Conservation (phyloP, 1,140 invertebrate species). For the Drosophila pseudoobscura region DNA sequence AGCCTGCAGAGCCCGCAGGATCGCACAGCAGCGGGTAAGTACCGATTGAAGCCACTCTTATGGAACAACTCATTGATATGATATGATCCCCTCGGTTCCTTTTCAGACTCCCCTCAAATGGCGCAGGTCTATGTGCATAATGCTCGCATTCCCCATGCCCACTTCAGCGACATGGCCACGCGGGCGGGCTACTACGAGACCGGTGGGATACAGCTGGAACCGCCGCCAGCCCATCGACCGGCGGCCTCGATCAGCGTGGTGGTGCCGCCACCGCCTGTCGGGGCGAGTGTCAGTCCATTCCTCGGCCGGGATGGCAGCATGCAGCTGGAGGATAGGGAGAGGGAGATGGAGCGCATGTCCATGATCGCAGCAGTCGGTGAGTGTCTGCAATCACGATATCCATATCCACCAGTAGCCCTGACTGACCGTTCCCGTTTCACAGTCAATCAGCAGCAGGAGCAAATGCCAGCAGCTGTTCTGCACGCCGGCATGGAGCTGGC, state of each 20-base stretch:
- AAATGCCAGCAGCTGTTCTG: slow-evolving; percentile 34
- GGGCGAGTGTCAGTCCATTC: slow-evolving; percentile 85
- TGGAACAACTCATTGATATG: background rate
- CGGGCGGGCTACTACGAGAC: slow-evolving; percentile 68
- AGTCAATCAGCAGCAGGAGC: slow-evolving; percentile 66
- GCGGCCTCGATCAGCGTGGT: slow-evolving; percentile 84
- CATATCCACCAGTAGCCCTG: background rate
- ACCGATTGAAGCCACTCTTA: background rate
- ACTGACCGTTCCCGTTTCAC: slow-evolving; percentile 4
- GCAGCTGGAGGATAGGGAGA: slow-evolving; percentile 67
- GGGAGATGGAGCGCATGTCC: slow-evolving; percentile 67
- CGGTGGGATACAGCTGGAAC: slow-evolving; percentile 83
- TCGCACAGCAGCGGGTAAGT: slow-evolving; percentile 88
- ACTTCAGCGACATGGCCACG: slow-evolving; percentile 73
- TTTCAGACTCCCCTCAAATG: slow-evolving; percentile 87
- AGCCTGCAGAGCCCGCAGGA: slow-evolving; percentile 89
- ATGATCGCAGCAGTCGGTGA: slow-evolving; percentile 64
- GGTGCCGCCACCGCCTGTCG: slow-evolving; percentile 74
- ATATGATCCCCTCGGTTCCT: background rate
- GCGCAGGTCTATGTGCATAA: slow-evolving; percentile 87
- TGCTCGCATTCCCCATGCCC: slow-evolving; percentile 84
- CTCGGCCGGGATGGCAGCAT: slow-evolving; percentile 73
- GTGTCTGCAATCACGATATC: slow-evolving; percentile 6
- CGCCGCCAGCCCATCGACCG: slow-evolving; percentile 87
- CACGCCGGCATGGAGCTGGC: slow-evolving; percentile 62